These are phyloP conservation scores for Umimayanthus chanpuru DNA, from an alignment of 92 coral and sea anemone genomes.

Conservation along the genomic window DNA sequence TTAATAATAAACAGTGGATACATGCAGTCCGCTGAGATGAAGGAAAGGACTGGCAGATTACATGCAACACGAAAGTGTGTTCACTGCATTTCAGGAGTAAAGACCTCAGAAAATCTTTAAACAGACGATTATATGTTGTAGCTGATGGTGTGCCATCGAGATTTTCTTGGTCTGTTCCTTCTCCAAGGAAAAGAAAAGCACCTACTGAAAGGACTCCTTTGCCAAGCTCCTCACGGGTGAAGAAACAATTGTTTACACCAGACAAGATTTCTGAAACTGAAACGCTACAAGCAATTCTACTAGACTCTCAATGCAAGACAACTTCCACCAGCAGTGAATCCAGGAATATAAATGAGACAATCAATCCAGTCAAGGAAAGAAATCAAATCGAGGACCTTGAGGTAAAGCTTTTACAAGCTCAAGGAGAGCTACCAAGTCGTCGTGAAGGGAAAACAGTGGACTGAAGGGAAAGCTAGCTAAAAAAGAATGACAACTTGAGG, in stretches of 20 bases:
- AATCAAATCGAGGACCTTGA: constrained; percentile 7
- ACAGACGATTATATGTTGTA: constrained; percentile 39
- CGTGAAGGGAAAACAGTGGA: background rate
- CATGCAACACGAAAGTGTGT: background rate
- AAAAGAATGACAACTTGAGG: constrained; percentile 25
- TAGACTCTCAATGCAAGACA: background rate
- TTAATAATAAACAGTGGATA: background rate
- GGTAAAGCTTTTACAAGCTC: background rate
- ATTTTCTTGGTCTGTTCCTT: constrained; percentile 62
- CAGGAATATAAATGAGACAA: background rate
- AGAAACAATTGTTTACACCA: background rate
- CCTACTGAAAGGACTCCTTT: constrained; percentile 44
- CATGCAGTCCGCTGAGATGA: constrained; percentile 17
- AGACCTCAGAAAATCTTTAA: constrained; percentile 45
- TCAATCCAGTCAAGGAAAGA: background rate
- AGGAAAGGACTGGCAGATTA: constrained; percentile 21
- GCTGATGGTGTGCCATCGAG: constrained; percentile 47
- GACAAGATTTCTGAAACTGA: background rate
- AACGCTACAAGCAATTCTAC: too few species aligned
- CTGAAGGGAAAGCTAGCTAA: background rate
- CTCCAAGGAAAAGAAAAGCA: constrained; percentile 51
- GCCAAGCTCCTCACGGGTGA: background rate
- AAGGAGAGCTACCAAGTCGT: background rate
- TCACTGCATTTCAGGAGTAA: constrained; percentile 51
- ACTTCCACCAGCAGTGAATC: too few species aligned